Evolutionary conservation across 2,797 vertebrate genomes (phyloP), one percentile per base, ranked within the genome.

Genomic region (Decapterus maruadsi): DNA sequence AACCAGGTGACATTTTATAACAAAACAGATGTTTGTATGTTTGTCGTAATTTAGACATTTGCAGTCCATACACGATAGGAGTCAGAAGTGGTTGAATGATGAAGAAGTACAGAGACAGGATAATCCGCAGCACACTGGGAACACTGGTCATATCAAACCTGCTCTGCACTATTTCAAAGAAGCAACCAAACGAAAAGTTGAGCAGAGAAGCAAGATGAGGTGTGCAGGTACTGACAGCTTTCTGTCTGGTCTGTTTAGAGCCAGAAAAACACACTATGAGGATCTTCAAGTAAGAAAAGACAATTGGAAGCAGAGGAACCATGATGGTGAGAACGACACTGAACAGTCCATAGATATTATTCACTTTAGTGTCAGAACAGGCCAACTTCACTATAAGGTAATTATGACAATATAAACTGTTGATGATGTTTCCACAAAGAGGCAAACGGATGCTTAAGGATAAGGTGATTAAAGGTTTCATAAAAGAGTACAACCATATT

Each of bases 351-450:
- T 82, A 84, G 12, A 87, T 72, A 72, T 90, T 89, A 43, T 90
- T 91, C 2, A 83, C 50, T 16, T 1, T 45, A 0, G 72, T 85
- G 43, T 91, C 83, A 16, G 72, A 82, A 46, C 90, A 93, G 0
- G 91, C 81, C 76, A 91, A 72, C 65, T 78, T 88, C 3, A 83
- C 80, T 6, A 92, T 31, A 31, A 82, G 48, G 43, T 87, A 90
- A 38, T 91, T 89, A 7, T 62, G 40, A 54, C 91, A 93, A 19
- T 70, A 88, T 8, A 93, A 53, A 68, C 86, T 87, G 40, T 87
- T 72, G 2, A 93, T 79, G 11, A 71, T 0, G 42, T 88, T 91
- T 46, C 85, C 86, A 84, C 92, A 93, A 2, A 90, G 67, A 0
- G 80, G 38, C 29, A 92, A 54, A 9, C 17, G 72, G 7, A 84